Percentiles rank a stretch among this genome's conserved stretches.
These are phyloP conservation scores for Hephaestus fuliginosus DNA, from an alignment of 2,797 vertebrate genomes.

Conservation along the genomic window DNA sequence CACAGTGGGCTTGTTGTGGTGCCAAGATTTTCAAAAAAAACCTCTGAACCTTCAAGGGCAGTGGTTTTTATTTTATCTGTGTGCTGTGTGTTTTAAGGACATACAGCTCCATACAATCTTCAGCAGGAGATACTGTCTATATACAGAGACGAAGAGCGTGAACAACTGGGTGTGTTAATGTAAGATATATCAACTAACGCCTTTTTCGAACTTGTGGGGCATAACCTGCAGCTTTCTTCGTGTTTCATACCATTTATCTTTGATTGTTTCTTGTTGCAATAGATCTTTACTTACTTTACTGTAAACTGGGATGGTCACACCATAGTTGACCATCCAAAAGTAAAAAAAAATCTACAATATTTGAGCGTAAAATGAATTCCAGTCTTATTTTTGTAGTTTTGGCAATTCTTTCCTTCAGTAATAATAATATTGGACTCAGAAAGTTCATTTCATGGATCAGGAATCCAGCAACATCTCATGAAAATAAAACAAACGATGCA, in stretches of 20 bases:
- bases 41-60: conserved; percentile 23
- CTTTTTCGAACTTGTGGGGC: not conserved
- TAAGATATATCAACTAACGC: not conserved
- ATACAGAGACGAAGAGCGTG: not conserved
- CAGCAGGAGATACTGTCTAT: not conserved
- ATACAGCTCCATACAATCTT: not conserved
- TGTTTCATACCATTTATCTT: not conserved
- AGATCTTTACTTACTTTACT: not conserved
- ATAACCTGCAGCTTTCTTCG: not conserved
- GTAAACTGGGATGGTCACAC: not conserved
- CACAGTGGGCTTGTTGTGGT: conserved; percentile 17
- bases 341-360: not conserved
- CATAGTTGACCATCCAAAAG: not conserved
- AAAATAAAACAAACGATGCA: too few relatives aligned
- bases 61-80: conserved; percentile 48
- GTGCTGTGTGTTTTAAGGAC: conserved; percentile 18
- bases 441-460: not conserved
- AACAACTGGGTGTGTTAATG: not conserved
- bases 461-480: not conserved
- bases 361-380: not conserved
- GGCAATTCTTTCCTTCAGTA: not conserved
- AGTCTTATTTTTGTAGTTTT: not conserved
- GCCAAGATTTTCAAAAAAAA: conserved; percentile 36
- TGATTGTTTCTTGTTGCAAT: not conserved
- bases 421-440: not conserved